Conservation (phyloP, 2,113 vertebrate genomes). For the Epinephelus cyanopodus region DNA sequence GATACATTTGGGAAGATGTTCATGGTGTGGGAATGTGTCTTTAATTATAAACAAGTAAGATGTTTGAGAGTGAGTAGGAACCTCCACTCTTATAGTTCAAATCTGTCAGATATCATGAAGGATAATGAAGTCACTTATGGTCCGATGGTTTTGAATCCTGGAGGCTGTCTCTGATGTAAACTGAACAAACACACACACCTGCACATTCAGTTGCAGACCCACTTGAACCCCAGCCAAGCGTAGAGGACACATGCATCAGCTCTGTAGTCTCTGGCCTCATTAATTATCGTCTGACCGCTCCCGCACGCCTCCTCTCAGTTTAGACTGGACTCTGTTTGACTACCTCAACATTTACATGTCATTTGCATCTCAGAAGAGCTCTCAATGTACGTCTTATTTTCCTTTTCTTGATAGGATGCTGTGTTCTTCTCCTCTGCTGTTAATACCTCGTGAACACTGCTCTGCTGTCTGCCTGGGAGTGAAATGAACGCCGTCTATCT, state of each 20-base stretch:
- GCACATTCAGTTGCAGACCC: neutral
- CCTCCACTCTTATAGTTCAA: no score
- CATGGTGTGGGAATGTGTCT: neutral
- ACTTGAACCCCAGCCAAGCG: slow-evolving; percentile 5
- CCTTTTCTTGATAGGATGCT: neutral
- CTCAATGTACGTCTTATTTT: neutral
- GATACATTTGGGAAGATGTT: neutral
- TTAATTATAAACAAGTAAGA: no score
- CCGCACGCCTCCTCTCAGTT: neutral
- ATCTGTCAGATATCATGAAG: no score
- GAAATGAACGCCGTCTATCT: neutral
- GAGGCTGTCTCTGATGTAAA: neutral
- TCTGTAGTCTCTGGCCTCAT: slow-evolving; percentile 14
- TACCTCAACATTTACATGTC: slow-evolving; percentile 14
- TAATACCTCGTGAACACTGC: neutral
- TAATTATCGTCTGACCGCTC: slow-evolving; percentile 1
- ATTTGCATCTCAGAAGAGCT: slow-evolving; percentile 12
- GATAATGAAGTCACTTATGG: no score
- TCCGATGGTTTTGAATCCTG: neutral
- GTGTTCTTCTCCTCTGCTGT: neutral
- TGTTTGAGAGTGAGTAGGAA: no score
- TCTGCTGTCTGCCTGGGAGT: neutral
- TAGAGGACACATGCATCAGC: neutral
- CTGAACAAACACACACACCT: neutral
- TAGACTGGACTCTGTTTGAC: neutral